phyloP scores from a whole-genome alignment of 2,113 vertebrate genomes.

The Hippocampus mohnikei region DNA sequence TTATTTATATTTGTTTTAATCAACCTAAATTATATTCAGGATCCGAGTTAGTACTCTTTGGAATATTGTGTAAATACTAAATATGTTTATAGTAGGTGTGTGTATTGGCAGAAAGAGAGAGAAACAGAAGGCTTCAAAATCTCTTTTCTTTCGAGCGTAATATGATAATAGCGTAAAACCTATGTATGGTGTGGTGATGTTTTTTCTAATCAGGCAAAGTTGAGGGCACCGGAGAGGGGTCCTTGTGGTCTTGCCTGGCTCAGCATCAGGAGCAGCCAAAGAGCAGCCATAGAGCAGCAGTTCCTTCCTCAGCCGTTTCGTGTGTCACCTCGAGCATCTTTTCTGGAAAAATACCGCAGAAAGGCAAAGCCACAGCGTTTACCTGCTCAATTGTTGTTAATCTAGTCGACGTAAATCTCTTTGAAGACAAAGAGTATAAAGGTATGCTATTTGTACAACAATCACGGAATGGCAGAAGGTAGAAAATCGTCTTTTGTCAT shows the following conservation, averaged over 20 bases:
- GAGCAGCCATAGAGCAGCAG: background rate
- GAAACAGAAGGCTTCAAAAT: too few species aligned
- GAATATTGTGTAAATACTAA: too few species aligned
- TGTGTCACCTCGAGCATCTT: slow-evolving; percentile 55
- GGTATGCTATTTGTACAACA: slow-evolving; percentile 34
- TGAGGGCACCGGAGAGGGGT: slow-evolving; percentile 39
- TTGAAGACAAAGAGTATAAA: slow-evolving; percentile 69
- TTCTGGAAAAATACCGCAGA: slow-evolving; percentile 47
- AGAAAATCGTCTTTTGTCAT: slow-evolving; percentile 27
- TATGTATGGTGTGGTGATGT: too few species aligned
- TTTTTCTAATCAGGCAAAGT: slow-evolving; percentile 49
- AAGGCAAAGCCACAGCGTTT: slow-evolving; percentile 40
- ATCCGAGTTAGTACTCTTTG: too few species aligned
- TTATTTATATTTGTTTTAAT: too few species aligned
- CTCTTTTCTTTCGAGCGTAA: too few species aligned
- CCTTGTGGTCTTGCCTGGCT: slow-evolving; percentile 57
- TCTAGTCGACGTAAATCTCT: slow-evolving; percentile 47
- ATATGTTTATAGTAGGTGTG: too few species aligned
- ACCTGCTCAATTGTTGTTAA: slow-evolving; percentile 20
- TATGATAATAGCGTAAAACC: too few species aligned
- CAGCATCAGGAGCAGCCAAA: slow-evolving; percentile 13
- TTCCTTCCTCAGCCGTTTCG: slow-evolving; percentile 53
- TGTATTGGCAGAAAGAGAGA: too few species aligned
- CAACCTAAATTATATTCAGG: too few species aligned
- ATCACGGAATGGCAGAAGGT: background rate